Conservation (phyloP, 2,113 vertebrate genomes). For the Alosa alosa region DNA sequence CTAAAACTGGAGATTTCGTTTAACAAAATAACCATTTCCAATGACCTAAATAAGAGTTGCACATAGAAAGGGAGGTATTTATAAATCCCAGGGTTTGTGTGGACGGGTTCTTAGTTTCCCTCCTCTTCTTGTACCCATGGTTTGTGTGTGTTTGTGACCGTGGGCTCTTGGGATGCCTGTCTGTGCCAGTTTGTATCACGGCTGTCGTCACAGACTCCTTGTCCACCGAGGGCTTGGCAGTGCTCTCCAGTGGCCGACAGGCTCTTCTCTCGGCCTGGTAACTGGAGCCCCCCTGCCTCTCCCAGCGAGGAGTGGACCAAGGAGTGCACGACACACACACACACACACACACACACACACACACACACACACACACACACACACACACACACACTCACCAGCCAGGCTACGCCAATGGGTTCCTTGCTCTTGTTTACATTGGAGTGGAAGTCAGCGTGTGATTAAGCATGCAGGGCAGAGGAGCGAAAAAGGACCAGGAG, state of each 20-base stretch:
- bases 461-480: conserved; percentile 69
- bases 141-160: no score
- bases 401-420: conserved; percentile 58
- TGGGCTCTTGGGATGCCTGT: not conserved
- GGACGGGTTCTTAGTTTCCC: no score
- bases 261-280: conserved; percentile 53
- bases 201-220: conserved; percentile 20
- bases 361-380: conserved; percentile 40
- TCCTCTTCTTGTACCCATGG: no score
- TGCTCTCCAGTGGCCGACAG: conserved; percentile 21
- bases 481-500: conserved; percentile 53
- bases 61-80: no score
- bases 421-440: conserved; percentile 58
- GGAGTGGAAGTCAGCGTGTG: conserved; percentile 59
- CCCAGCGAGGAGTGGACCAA: conserved; percentile 44
- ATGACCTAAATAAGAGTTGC: no score
- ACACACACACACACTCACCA: conserved; percentile 52
- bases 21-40: no score
- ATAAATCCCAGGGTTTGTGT: no score
- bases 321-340: conserved; percentile 25
- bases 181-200: not conserved
- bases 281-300: conserved; percentile 56
- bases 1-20: no score
- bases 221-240: conserved; percentile 36
- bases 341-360: conserved; percentile 41